Evolutionary conservation across 2,113 vertebrate genomes (phyloP).

Genomic region (Phocoena sinus): DNA sequence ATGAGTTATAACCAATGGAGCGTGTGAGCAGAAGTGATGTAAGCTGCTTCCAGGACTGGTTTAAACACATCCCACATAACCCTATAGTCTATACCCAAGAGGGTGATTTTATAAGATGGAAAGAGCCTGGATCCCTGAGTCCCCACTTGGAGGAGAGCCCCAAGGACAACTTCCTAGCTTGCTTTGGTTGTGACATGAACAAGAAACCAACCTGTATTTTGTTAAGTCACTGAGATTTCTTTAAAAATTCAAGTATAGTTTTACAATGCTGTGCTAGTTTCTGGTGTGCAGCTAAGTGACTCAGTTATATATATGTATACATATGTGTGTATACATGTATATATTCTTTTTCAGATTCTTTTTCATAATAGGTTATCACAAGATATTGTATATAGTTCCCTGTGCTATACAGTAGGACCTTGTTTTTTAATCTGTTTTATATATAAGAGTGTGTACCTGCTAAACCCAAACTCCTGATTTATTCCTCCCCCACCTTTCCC

Average conservation of each 20-base stretch:
- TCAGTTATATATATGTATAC: not conserved
- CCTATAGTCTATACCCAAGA: not conserved
- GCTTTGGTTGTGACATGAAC: not conserved
- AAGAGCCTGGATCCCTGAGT: not conserved
- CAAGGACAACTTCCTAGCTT: not conserved
- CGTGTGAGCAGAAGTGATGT: not conserved
- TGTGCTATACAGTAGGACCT: not conserved
- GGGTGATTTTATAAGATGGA: not conserved
- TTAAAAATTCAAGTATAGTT: not conserved
- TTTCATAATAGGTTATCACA: no score
- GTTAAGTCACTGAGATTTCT: not conserved
- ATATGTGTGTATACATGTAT: not conserved
- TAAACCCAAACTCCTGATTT: not conserved
- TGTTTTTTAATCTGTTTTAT: not conserved
- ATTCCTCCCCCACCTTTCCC: not conserved
- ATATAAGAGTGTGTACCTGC: not conserved
- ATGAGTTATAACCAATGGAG: not conserved
- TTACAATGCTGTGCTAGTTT: not conserved
- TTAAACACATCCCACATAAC: not conserved
- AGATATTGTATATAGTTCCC: not conserved
- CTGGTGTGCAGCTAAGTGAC: not conserved
- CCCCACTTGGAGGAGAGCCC: not conserved
- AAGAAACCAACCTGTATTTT: not conserved
- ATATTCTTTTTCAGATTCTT: not conserved
- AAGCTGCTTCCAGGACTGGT: not conserved